These are phyloP conservation scores for Actias luna DNA, from an alignment of 2,888 invertebrate genomes.

Conservation along the genomic window DNA sequence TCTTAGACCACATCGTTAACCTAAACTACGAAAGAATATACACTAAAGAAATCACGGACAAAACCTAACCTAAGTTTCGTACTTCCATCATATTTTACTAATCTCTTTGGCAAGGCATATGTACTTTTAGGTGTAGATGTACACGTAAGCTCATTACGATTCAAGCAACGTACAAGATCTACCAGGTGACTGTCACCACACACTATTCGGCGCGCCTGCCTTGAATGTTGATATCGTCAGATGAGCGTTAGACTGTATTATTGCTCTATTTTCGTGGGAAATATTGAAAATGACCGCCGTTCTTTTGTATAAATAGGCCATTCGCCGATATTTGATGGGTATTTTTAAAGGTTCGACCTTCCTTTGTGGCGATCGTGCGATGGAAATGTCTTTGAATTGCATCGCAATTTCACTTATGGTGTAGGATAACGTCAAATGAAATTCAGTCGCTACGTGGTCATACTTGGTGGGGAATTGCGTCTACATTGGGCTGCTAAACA, in stretches of 20 bases:
- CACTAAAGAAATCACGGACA: neutral
- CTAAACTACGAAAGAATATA: too few relatives aligned
- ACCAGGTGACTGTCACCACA: slow-evolving; percentile 10
- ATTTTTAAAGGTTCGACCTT: neutral
- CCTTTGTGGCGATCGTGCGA: neutral
- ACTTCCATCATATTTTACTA: neutral
- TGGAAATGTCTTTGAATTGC: neutral
- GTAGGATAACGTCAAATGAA: too few relatives aligned
- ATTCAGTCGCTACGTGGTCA: too few relatives aligned
- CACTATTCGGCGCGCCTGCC: slow-evolving; percentile 4
- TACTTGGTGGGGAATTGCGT: too few relatives aligned
- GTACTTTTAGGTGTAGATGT: neutral
- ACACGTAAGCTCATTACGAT: neutral
- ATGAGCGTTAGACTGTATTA: slow-evolving; percentile 10
- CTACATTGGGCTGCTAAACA: too few relatives aligned
- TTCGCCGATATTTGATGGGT: slow-evolving; percentile 1
- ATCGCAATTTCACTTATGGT: neutral
- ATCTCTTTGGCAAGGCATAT: neutral
- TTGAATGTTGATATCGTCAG: slow-evolving; percentile 3
- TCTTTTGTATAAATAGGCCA: slow-evolving; percentile 10
- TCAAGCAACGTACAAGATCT: slow-evolving; percentile 2
- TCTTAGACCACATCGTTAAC: too few relatives aligned
- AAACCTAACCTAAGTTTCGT: neutral
- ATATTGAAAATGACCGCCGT: slow-evolving; percentile 2
- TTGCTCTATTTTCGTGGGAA: slow-evolving; percentile 8